Conservation (phyloP, 2,113 vertebrate genomes). For the Ardeotis arabs region DNA sequence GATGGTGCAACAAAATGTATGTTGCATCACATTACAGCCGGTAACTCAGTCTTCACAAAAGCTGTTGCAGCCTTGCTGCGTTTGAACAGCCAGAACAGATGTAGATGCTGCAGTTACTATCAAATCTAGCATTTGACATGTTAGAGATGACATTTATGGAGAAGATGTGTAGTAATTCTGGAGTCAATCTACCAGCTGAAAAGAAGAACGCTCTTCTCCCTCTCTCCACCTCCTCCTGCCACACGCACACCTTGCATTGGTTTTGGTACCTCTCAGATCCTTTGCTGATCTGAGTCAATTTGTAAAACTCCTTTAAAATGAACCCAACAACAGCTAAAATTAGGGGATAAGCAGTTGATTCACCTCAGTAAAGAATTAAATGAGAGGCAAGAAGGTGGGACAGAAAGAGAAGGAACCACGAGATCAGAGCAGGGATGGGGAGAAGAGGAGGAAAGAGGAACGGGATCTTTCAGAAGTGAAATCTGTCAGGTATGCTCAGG, state of each 20-base stretch:
- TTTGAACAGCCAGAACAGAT: not conserved
- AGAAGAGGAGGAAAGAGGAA: not conserved
- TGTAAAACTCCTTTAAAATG: not conserved
- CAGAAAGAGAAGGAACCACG: not conserved
- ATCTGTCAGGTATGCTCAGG: not conserved
- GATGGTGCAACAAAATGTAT: not conserved
- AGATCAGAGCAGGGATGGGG: not conserved
- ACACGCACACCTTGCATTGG: accelerated
- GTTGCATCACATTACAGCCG: accelerated
- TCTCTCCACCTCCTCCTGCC: not conserved
- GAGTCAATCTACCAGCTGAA: not conserved
- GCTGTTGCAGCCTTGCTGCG: not conserved
- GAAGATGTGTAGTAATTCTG: not conserved
- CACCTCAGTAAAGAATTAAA: not conserved
- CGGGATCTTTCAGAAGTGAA: not conserved
- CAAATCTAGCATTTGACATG: not conserved
- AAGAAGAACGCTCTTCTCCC: not conserved
- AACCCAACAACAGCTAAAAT: not conserved
- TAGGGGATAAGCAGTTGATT: not conserved
- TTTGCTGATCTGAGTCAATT: not conserved
- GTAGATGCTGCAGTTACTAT: not conserved
- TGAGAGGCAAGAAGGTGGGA: not conserved
- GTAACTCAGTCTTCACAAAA: not conserved
- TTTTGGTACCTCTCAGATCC: not conserved
- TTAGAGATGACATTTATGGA: not conserved